phyloP scores from a whole-genome alignment of 2,797 vertebrate genomes.

The Xenentodon cancila region DNA sequence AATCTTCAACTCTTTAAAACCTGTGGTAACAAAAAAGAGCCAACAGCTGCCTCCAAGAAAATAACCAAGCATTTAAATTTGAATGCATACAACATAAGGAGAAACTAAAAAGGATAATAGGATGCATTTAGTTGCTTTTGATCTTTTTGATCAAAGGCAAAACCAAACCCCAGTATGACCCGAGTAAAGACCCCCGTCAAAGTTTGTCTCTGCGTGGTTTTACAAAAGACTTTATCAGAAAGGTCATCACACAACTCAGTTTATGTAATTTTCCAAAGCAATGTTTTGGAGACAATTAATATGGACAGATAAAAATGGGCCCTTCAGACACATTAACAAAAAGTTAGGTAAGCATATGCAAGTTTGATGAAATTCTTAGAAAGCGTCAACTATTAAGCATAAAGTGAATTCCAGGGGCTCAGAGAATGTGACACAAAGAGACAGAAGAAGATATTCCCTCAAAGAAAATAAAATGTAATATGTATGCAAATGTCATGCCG shows the following conservation, averaged over 20 bases:
- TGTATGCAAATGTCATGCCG: conserved; percentile 1
- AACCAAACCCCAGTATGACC: too few species aligned
- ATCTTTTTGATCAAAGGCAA: conserved; percentile 2
- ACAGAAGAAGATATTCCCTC: background rate
- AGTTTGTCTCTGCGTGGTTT: too few species aligned
- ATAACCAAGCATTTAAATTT: too few species aligned
- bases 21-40: too few species aligned
- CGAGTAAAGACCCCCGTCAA: background rate
- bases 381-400: background rate
- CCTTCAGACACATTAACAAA: background rate
- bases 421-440: background rate
- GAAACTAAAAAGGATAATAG: too few species aligned
- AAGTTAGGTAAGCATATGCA: background rate
- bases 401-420: too few species aligned
- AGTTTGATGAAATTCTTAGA: background rate
- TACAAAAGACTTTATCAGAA: too few species aligned
- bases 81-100: too few species aligned
- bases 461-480: conserved; percentile 10
- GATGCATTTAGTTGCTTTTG: too few species aligned
- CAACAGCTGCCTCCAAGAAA: too few species aligned
- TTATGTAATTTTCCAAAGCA: background rate
- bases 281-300: background rate
- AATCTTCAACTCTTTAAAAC: too few species aligned
- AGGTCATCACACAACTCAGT: background rate
- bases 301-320: background rate